phyloP scores from a whole-genome alignment of 2,113 vertebrate genomes.

The Gallinago undulata region DNA sequence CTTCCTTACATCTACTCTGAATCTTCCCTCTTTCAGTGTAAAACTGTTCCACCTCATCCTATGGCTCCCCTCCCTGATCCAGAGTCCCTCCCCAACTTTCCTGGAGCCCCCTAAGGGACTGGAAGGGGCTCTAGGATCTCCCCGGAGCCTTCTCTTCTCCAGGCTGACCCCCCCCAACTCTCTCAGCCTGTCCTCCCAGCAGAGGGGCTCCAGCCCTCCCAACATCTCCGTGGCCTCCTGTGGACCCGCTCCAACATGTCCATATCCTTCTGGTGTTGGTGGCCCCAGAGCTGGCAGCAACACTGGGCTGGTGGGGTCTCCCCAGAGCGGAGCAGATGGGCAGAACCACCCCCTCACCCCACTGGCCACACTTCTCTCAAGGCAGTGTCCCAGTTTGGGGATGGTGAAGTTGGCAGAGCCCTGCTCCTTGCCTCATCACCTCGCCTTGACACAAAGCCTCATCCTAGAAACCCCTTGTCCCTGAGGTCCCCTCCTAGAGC shows the following conservation, averaged over 20 bases:
- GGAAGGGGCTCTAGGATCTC: neutral
- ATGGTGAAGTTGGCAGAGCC: neutral
- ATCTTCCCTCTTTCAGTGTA: no score
- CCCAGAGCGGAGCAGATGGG: neutral
- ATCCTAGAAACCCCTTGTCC: neutral
- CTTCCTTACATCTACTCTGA: no score
- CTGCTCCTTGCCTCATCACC: no score
- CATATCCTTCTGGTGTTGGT: neutral
- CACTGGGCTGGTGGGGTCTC: no score
- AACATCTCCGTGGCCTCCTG: neutral
- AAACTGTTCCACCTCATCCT: no score
- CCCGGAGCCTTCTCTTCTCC: neutral
- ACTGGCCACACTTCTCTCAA: neutral
- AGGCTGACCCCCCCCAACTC: neutral
- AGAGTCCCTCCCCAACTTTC: neutral
- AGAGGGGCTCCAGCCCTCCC: neutral
- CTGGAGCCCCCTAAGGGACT: neutral
- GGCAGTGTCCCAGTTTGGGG: fast-evolving
- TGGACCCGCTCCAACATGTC: neutral
- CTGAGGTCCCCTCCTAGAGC: neutral
- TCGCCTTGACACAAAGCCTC: no score
- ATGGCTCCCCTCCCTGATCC: neutral
- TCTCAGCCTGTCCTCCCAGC: neutral
- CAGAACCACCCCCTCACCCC: neutral
- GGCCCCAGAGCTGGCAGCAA: neutral